Percentiles rank a stretch among this genome's conserved stretches.
phyloP scores from a whole-genome alignment of 1,140 invertebrate species.

The Nylanderia fulva region DNA sequence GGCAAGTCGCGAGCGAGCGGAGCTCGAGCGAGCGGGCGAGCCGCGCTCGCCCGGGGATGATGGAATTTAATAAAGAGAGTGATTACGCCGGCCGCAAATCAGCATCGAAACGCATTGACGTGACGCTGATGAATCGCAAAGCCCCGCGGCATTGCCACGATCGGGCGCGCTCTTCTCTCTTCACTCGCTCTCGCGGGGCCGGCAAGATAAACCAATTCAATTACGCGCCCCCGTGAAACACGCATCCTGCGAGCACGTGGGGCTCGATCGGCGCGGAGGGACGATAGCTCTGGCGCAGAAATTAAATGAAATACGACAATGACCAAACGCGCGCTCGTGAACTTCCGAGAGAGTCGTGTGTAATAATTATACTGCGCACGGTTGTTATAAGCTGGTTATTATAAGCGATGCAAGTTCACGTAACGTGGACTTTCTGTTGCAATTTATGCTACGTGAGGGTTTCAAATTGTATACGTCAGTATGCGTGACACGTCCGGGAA shows the following conservation, averaged over 20 bases:
- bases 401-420: constrained; percentile 2
- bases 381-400: constrained; percentile 53
- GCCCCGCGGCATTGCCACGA: constrained; percentile 33
- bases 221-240: constrained; percentile 67
- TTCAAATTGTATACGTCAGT: constrained; percentile 10
- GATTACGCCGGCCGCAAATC: constrained; percentile 75
- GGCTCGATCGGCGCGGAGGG: constrained; percentile 31
- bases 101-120: constrained; percentile 71
- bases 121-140: constrained; percentile 75
- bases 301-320: constrained; percentile 48
- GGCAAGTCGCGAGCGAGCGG: constrained; percentile 64
- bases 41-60: constrained; percentile 45
- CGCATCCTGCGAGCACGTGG: constrained; percentile 31
- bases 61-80: constrained; percentile 76
- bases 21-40: constrained; percentile 8
- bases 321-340: background rate
- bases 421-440: background rate
- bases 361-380: constrained; percentile 56
- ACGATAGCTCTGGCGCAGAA: constrained; percentile 47
- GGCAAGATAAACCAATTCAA: constrained; percentile 75
- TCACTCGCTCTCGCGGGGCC: constrained; percentile 24
- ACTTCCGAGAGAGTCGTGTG: constrained; percentile 13
- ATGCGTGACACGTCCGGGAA: background rate
- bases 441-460: background rate
- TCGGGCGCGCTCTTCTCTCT: constrained; percentile 2